Base-by-base conservation (phyloP, 1,140 invertebrate species). In the Drosophila novamexicana region DNA sequence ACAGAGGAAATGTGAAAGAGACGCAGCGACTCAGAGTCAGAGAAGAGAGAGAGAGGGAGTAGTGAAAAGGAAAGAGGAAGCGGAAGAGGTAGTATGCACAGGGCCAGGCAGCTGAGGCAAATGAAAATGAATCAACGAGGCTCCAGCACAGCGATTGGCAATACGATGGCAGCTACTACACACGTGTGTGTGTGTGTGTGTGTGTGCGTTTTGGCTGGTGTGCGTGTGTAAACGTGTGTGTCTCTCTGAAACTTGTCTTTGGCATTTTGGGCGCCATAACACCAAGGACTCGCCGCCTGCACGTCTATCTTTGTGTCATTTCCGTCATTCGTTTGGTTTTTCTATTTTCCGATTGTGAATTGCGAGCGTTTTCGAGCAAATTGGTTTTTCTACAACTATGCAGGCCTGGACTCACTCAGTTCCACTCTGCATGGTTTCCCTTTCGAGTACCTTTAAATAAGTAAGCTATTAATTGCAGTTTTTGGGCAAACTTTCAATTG, bases 171-270 rank as follows among this genome's bases (percentile, higher is more conserved):
- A 34, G 56, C 10, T 14, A 53, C 29, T 8, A 53, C 14, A n/a
- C 10, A n/a, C 22, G 12, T 1, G 6, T 37, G 9, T 32, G n/a
- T 56, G 10, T 29, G 45, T 29, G 45, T 50, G 7, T 14, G 32
- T 39, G 22, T 65, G 6, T 47, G 40, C 58, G 63, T 32, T 58
- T n/a, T 6, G n/a, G 9, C 36, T 37, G 7, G 36, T 4, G 0
- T 52, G 22, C 16, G 29, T 14, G 29, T 42, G 18, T 59, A 36
- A 14, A 5, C 34, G 52, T 44, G 40, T 54, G 18, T 39, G 10
- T 34, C 57, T 49, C 45, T 44, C 49, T 70, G 63, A 72, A 72
- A 67, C 39, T 67, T 59, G 63, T 72, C 69, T 58, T 39, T 58
- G 54, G 29, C 53, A 71, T 42, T 64, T 57, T 16, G 7, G 34